phyloP scores from a whole-genome alignment of 2,797 vertebrate genomes.

The Pachyuromys duprasi region DNA sequence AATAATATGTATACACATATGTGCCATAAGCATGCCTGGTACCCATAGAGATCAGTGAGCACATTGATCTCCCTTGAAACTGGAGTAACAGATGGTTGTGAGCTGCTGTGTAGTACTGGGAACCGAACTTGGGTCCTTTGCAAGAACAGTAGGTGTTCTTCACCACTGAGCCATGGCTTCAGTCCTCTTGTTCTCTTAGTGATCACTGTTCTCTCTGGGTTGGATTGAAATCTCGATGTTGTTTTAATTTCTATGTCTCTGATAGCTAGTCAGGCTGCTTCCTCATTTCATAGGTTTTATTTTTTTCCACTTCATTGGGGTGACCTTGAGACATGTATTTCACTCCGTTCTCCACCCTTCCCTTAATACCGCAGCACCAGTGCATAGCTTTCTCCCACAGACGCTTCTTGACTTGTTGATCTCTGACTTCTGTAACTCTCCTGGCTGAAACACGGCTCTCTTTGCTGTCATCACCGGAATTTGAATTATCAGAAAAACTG shows the following conservation, averaged over 20 bases:
- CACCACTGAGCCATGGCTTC: neutral
- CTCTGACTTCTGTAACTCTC: slow-evolving; percentile 72
- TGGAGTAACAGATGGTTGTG: neutral
- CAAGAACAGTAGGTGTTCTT: neutral
- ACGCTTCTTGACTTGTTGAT: slow-evolving; percentile 55
- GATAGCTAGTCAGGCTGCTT: neutral
- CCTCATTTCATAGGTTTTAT: neutral
- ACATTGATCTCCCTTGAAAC: neutral
- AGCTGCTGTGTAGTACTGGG: neutral
- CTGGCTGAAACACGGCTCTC: slow-evolving; percentile 63
- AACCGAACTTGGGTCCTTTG: neutral
- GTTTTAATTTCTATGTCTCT: neutral
- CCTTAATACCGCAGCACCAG: slow-evolving; percentile 31
- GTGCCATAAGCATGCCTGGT: neutral
- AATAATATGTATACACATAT: neutral
- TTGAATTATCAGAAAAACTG: slow-evolving; percentile 83
- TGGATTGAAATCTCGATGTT: neutral
- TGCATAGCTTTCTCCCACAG: slow-evolving; percentile 49
- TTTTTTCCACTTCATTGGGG: neutral
- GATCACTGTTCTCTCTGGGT: neutral
- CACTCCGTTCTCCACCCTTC: neutral
- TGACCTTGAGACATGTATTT: slow-evolving; percentile 62
- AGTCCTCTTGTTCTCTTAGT: neutral
- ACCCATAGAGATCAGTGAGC: neutral
- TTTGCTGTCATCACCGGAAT: slow-evolving; percentile 78